Evolutionary conservation across 1,140 invertebrate species (phyloP), one percentile per base, ranked within the genome.

Genomic region (Tigriopus japonicus): DNA sequence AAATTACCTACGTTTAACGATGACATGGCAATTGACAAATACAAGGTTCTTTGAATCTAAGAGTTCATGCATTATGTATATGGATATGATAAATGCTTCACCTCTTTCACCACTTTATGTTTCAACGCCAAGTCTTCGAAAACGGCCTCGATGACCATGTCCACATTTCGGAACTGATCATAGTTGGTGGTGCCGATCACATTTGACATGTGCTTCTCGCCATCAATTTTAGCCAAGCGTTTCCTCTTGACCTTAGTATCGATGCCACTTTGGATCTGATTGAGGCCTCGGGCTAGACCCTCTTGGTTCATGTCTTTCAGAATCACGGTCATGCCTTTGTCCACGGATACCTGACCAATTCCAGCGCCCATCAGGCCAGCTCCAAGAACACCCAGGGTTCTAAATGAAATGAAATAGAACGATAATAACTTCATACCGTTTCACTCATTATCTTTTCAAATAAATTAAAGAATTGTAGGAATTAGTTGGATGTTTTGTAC

Each of bases 61-160:
- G 28, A 35, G 28, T 9, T 35, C 3, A 9, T 35, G 3, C 28
- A 35, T 35, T 5, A 35, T n/a, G n/a, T n/a, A 35, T 35, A 35
- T 35, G 28, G 3, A 35, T 3, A 35, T 35, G 28, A 35, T 5
- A 35, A 35, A 5, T 35, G 28, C 28, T 9, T 35, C 9, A 97
- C 77, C 74, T 98, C 95, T 72, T 96, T 87, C 49, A 99, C 85
- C 12, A 98, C 93, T 73, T 84, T 86, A 71, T 99, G 96, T 73
- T 99, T 99, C 52, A 98, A 80, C 60, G 80, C 82, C 51, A 99
- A 75, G 73, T 99, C 88, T 74, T 99, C 96, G 74, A 98, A 98
- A 5, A 99, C 95, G 56, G 96, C 96, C 76, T 99, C 96, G 67
- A 99, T 95, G 0, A 99, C 85, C 69, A 98, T 84, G 73, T 98